Evolutionary conservation across 2,797 vertebrate species (phyloP).

Genomic region (Amphiprion clarkii): DNA sequence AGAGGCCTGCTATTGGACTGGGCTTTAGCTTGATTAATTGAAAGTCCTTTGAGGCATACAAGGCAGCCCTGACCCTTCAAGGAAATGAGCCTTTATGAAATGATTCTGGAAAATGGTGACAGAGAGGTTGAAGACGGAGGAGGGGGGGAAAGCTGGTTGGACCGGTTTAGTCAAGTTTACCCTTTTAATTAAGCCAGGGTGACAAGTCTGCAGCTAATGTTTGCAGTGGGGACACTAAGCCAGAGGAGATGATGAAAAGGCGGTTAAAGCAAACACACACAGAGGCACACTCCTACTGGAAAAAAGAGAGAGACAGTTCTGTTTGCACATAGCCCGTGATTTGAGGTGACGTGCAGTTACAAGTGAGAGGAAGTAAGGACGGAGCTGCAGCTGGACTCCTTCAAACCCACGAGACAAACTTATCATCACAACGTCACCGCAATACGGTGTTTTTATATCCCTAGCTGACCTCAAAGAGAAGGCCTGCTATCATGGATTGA

Average conservation of each 20-base stretch:
- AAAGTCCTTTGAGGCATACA: slow-evolving; percentile 54
- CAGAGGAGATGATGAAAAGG: slow-evolving; percentile 54
- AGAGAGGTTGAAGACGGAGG: slow-evolving; percentile 11
- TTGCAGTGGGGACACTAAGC: slow-evolving; percentile 51
- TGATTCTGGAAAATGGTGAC: slow-evolving; percentile 42
- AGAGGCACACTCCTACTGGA: slow-evolving; percentile 49
- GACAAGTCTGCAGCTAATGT: slow-evolving; percentile 51
- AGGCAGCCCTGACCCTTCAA: slow-evolving; percentile 46
- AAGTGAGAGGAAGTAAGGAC: slow-evolving; percentile 73
- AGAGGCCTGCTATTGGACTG: slow-evolving; percentile 52
- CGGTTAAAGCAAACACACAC: slow-evolving; percentile 55
- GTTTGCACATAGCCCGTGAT: slow-evolving; percentile 83
- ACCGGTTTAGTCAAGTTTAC: slow-evolving; percentile 9
- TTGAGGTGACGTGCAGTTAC: slow-evolving; percentile 78
- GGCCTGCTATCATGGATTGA: slow-evolving; percentile 9
- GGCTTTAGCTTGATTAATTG: slow-evolving; percentile 71
- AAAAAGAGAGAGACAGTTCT: slow-evolving; percentile 53
- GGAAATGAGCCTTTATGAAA: slow-evolving; percentile 47
- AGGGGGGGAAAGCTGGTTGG: fast-evolving
- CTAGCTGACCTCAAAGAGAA: slow-evolving; percentile 33
- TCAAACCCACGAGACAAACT: slow-evolving; percentile 42
- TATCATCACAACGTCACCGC: slow-evolving; percentile 43
- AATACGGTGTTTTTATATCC: slow-evolving; percentile 43
- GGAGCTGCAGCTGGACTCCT: slow-evolving; percentile 56
- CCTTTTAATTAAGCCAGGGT: slow-evolving; percentile 67